Base-by-base conservation (phyloP, 2,888 invertebrate species). In the Monoplex corrugatus region DNA sequence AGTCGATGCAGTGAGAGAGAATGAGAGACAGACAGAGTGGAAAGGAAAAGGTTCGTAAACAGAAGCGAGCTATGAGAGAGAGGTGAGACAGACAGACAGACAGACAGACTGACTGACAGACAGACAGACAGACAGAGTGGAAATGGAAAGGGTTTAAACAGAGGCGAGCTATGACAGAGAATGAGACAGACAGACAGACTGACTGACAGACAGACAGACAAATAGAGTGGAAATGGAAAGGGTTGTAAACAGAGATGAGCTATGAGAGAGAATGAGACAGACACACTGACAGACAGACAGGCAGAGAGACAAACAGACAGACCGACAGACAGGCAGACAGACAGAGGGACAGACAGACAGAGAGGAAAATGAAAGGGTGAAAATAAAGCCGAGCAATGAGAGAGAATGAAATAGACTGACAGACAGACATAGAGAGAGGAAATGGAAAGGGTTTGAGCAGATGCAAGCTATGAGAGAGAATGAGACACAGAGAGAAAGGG, bases 151-250 rank as follows among this genome's bases (percentile, higher is more conserved):
- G 50, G 19, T 50, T 50, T 19, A n/a, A n/a, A n/a, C n/a, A n/a
- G n/a, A n/a, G n/a, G n/a, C n/a, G n/a, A n/a, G n/a, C n/a, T n/a
- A n/a, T n/a, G n/a, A n/a, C n/a, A n/a, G 10, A 68, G 16, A 68
- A 23, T 5, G 3, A 68, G 68, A 5, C 68, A 28, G 68, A 10
- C 28, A 23, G 68, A 23, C 19, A 68, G 68, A 23, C 68, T 28
- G 28, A 68, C 68, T n/a, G n/a, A 68, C 68, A 68, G 68, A 68
- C 68, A 68, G 19, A 68, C 68, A 68, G 19, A 68, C 68, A 68
- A 5, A 68, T n/a, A 68, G 28, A 68, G 19, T n/a, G 28, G 19
- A 68, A 23, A 68, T 3, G n/a, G 19, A n/a, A 5, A 68, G n/a
- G 28, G 19, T 28, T 5, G 10, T 8, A 68, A 5, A 28, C 68